phyloP scores from a whole-genome alignment of 1,140 invertebrate genomes.

The Temnothorax curvispinosus region DNA sequence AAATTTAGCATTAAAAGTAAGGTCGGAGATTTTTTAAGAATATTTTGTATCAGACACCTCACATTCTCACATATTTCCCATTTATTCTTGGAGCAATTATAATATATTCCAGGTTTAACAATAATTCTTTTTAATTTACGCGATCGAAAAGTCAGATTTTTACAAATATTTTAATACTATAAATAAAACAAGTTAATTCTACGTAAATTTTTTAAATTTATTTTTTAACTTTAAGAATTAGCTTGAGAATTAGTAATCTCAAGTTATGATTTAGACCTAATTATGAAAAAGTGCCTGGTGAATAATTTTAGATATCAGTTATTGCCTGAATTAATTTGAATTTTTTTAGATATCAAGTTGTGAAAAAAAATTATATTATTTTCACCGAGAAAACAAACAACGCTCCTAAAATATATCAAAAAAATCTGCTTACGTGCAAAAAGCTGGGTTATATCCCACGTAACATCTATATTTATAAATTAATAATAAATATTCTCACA shows the following conservation, averaged over 20 bases:
- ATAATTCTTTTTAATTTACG: background rate
- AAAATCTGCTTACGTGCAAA: background rate
- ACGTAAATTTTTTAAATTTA: background rate
- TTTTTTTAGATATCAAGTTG: background rate
- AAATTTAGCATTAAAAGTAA: background rate
- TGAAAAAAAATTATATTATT: background rate
- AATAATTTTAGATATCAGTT: background rate
- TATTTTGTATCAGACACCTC: background rate
- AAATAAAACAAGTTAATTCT: background rate
- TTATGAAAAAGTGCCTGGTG: background rate
- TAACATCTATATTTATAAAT: slow-evolving; percentile 34
- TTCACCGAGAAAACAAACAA: slow-evolving; percentile 46
- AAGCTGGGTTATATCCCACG: background rate
- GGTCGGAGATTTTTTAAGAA: slow-evolving; percentile 15
- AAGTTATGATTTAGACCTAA: background rate
- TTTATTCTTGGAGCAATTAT: background rate
- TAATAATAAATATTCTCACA: slow-evolving; percentile 52
- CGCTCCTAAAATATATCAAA: slow-evolving; percentile 15
- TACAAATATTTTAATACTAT: background rate
- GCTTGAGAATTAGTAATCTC: background rate
- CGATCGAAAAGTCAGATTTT: background rate
- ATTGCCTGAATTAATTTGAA: too few species aligned
- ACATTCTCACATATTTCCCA: background rate
- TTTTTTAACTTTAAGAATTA: background rate
- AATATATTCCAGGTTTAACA: background rate